Base-by-base conservation (phyloP, 2,113 vertebrate genomes). In the Chrysemys picta region DNA sequence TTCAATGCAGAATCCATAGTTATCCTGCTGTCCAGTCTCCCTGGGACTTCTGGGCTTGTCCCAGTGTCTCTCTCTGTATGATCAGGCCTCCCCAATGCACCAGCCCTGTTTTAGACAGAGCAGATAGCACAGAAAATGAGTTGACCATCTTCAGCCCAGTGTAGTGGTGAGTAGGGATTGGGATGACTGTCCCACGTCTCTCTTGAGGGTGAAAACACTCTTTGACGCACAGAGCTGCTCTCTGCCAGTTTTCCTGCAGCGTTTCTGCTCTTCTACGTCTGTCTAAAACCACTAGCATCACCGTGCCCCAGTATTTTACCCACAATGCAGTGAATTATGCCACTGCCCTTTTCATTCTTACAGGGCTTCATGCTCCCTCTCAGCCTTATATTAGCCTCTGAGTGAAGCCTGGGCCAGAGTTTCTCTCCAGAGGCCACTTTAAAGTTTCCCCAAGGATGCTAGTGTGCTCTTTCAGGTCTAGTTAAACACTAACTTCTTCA, bases 11-110 rank as follows among this genome's bases (percentile, higher is more conserved):
- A 21, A 88, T 65, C 81, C 80, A 4, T 12, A 6, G 82, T 3
- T 12, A 42, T 10, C 13, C 62, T 0, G 0, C 83, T 88, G 79
- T 82, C 86, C 25, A 0, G 1, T 27, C 83, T 14, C 54, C 82
- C 91, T 54, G 50, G 83, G 88, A 76, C 80, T 54, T 4, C 82
- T 13, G 53, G 12, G 1, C 72, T 85, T 80, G 80, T 85, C 49
- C 62, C 84, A 3, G 11, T 38, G 35, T n/a, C 69, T 42, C 2
- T 42, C 69, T 22, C 10, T 38, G 1, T 38, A 24, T 10, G n/a
- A 76, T 22, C 88, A 96, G 96, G 92, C 88, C 85, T 96, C 87
- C 57, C 38, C 8, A 1, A 21, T 85, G 95, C 75, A 87, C 90
- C 1, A 4, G 89, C 94, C 88, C 65, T 54, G 82, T 4, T 91